phyloP scores from a whole-genome alignment of 2,113 vertebrate species.

The Oenanthe oenanthe region DNA sequence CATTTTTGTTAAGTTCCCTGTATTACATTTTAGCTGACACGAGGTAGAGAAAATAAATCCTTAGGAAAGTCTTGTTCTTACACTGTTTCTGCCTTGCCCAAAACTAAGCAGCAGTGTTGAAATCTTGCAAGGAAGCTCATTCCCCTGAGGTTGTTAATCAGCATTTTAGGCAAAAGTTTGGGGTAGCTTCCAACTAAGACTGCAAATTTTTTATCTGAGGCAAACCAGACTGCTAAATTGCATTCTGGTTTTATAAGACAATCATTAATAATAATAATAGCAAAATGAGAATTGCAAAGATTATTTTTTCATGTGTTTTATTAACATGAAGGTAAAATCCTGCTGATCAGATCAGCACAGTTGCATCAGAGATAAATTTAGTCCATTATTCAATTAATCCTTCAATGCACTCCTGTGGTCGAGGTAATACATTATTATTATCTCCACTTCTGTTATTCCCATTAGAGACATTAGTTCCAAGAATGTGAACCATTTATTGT shows the following conservation, averaged over 20 bases:
- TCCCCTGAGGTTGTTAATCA: slow-evolving; percentile 50
- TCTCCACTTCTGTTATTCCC: slow-evolving; percentile 35
- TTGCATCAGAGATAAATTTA: slow-evolving; percentile 35
- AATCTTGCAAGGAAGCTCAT: slow-evolving; percentile 13
- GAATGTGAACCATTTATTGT: slow-evolving; percentile 44
- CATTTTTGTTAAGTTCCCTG: neutral
- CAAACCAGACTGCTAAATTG: slow-evolving; percentile 42
- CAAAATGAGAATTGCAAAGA: neutral
- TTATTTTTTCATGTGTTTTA: slow-evolving; percentile 31
- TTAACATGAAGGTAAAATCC: neutral
- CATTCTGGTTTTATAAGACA: neutral
- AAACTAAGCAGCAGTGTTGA: neutral
- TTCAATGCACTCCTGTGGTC: slow-evolving; percentile 1
- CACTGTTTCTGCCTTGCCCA: neutral
- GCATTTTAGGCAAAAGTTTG: slow-evolving; percentile 33
- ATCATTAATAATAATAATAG: slow-evolving; percentile 35
- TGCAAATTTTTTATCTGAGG: slow-evolving; percentile 55
- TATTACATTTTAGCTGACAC: slow-evolving; percentile 3
- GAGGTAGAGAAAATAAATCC: slow-evolving; percentile 4
- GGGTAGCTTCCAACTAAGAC: slow-evolving; percentile 29
- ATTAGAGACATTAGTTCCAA: slow-evolving; percentile 57
- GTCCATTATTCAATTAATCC: slow-evolving; percentile 54
- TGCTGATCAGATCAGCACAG: neutral
- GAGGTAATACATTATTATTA: slow-evolving; percentile 27
- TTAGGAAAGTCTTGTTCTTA: neutral